These are phyloP conservation scores for Atherinosoma microstoma DNA, from an alignment of 2,797 vertebrate genomes.

Conservation along the genomic window DNA sequence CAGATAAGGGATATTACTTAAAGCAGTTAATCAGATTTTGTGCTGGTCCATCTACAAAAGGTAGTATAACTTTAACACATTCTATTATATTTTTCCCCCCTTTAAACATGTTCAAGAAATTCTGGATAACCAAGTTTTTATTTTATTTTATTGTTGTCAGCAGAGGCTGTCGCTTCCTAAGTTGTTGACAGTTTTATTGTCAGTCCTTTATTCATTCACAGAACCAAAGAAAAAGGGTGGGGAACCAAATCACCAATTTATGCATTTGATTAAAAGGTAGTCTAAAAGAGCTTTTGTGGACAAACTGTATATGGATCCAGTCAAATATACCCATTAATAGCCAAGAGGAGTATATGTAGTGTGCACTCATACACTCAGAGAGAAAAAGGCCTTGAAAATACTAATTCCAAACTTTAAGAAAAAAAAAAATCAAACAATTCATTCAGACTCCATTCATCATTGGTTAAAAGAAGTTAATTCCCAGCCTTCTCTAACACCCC, in stretches of 20 bases:
- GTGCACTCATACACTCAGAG: neutral
- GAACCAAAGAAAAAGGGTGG: neutral
- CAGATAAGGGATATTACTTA: neutral
- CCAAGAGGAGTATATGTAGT: neutral
- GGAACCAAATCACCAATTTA: neutral
- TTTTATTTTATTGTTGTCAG: neutral
- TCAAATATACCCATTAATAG: neutral
- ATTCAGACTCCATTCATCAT: neutral
- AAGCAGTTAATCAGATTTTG: conserved; percentile 1
- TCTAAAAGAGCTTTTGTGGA: neutral
- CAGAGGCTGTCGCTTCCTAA: neutral
- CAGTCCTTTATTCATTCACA: neutral
- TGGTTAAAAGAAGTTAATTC: conserved; percentile 21
- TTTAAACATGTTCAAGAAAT: neutral
- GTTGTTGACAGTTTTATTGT: neutral
- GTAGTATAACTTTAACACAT: neutral
- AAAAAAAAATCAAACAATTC: neutral
- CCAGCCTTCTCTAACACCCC: conserved; percentile 1
- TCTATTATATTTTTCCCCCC: neutral
- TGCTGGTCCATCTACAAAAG: neutral
- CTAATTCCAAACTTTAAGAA: neutral
- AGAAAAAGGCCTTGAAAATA: neutral
- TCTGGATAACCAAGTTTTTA: neutral
- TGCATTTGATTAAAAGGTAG: neutral
- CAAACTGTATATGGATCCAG: neutral